Evolutionary conservation across 2,888 invertebrate species (phyloP).

Genomic region (Scaptomyza flava): DNA sequence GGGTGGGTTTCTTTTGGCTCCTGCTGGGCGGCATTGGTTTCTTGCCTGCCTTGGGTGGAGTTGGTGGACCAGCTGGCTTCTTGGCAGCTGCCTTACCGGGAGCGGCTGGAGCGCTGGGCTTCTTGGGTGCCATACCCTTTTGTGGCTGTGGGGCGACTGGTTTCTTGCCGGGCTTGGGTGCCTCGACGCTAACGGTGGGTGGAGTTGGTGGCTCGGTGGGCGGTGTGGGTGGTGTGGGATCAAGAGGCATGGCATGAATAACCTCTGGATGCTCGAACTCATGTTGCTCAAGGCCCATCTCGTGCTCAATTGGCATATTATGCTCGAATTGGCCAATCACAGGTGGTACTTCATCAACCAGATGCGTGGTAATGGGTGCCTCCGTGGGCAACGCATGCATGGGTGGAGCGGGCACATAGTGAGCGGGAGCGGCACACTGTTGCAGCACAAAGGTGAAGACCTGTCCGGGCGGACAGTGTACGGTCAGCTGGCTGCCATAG

Average conservation of each 20-base stretch:
- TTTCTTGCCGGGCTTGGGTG: constrained; percentile 54
- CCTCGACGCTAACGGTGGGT: constrained; percentile 44
- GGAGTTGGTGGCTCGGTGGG: constrained; percentile 54
- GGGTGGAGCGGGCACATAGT: constrained; percentile 79
- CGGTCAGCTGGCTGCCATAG: constrained; percentile 62
- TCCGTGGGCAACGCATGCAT: constrained; percentile 74
- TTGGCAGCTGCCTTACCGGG: constrained; percentile 56
- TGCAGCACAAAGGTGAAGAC: constrained; percentile 82
- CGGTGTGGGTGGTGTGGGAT: constrained; percentile 57
- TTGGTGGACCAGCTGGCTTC: constrained; percentile 48
- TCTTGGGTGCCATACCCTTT: constrained; percentile 51
- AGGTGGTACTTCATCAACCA: constrained; percentile 43
- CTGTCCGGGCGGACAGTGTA: constrained; percentile 77
- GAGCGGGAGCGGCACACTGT: constrained; percentile 71
- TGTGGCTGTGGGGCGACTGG: constrained; percentile 58
- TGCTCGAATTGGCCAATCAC: constrained; percentile 27
- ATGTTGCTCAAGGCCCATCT: constrained; percentile 5
- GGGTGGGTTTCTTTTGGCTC: constrained; percentile 58
- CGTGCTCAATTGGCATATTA: background rate
- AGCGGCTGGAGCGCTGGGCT: constrained; percentile 32
- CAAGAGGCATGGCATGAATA: constrained; percentile 28
- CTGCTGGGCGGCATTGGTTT: constrained; percentile 64
- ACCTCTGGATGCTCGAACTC: constrained; percentile 18
- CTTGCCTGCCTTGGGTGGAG: constrained; percentile 52
- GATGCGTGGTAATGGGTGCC: constrained; percentile 46